Base-by-base conservation (phyloP, 2,113 vertebrate genomes). In the Austrofundulus limnaeus region DNA sequence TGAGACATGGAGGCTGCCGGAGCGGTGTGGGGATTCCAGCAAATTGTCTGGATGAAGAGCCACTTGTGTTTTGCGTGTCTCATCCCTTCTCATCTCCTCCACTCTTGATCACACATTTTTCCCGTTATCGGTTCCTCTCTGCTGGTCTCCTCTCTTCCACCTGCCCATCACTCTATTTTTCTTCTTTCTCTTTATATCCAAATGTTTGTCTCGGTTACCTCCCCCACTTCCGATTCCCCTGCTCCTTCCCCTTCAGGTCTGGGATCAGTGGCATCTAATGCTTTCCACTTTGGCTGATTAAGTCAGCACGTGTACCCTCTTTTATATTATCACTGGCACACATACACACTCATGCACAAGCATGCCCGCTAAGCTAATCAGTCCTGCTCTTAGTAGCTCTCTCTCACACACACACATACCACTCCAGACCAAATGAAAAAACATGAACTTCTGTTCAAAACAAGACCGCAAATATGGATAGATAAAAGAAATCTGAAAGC, bases 311-410 rank as follows among this genome's bases (percentile, higher is more conserved):
- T 75, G 72, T 69, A 59, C 52, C 64, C 68, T 67, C 67, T 77
- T n/a, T 80, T 87, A 78, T 72, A 81, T 82, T 75, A 74, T 61
- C 81, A 19, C 67, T 45, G 12, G 28, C 70, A 25, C 42, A 62
- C 57, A 49, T 41, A 48, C 61, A 56, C 69, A 48, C 34, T 45
- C n/a, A 2, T 31, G 58, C 67, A 53, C 9, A 0, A 11, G 42
- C 20, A 31, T 85, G 85, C 85, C 87, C 21, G 53, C 67, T 77
- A 82, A 89, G 79, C 85, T 81, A 87, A 88, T 90, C 81, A 88
- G 83, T 48, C 72, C 75, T 47, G 52, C 77, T 73, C 68, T 70
- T 67, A 52, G 47, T 63, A 70, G 75, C 23, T 52, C n/a, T 34
- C 47, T 34, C 11, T 20, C 57, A 64, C 77, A 39, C 61, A 10